Percentiles rank a stretch among this genome's conserved stretches.
Evolutionary conservation across 2,797 vertebrate species (phyloP).

Genomic region (Ctenopoma multispine): DNA sequence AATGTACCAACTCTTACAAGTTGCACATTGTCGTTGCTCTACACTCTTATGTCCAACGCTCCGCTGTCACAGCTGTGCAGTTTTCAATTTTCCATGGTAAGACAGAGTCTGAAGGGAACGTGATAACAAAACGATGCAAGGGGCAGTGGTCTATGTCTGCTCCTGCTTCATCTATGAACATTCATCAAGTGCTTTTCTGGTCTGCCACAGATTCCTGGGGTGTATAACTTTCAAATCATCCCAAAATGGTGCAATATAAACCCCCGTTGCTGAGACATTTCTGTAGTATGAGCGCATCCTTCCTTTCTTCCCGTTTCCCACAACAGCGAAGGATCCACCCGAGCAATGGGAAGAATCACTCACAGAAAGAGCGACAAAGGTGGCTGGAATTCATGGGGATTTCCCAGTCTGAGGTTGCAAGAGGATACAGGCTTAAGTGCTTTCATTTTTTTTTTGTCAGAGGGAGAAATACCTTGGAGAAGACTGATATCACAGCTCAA

Average conservation of each 20-base stretch:
- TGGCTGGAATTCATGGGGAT: slow-evolving; percentile 75
- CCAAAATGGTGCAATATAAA: slow-evolving; percentile 9
- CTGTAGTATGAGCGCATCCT: slow-evolving; percentile 2
- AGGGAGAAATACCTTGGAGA: slow-evolving; percentile 53
- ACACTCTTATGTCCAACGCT: slow-evolving; percentile 55
- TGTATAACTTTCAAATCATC: slow-evolving; percentile 49
- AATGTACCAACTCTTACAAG: slow-evolving; percentile 43
- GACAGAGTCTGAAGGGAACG: slow-evolving; percentile 60
- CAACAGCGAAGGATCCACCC: slow-evolving; percentile 49
- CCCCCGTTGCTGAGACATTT: slow-evolving; percentile 11
- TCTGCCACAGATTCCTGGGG: slow-evolving; percentile 42
- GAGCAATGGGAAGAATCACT: slow-evolving; percentile 61
- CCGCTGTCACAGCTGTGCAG: slow-evolving; percentile 55
- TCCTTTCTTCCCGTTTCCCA: slow-evolving; percentile 13
- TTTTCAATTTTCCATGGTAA: slow-evolving; percentile 73
- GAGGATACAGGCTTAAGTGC: slow-evolving; percentile 71
- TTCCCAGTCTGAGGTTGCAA: slow-evolving; percentile 74
- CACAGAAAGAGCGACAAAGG: slow-evolving; percentile 66
- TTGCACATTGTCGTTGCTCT: slow-evolving; percentile 56
- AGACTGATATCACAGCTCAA: slow-evolving; percentile 61
- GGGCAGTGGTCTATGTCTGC: slow-evolving; percentile 52
- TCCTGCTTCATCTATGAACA: slow-evolving; percentile 47
- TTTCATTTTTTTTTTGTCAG: slow-evolving; percentile 58
- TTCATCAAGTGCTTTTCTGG: slow-evolving; percentile 65
- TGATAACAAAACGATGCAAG: slow-evolving; percentile 67